These are phyloP conservation scores for Myotis daubentonii DNA, from an alignment of 2,797 vertebrate genomes.

Conservation along the genomic window DNA sequence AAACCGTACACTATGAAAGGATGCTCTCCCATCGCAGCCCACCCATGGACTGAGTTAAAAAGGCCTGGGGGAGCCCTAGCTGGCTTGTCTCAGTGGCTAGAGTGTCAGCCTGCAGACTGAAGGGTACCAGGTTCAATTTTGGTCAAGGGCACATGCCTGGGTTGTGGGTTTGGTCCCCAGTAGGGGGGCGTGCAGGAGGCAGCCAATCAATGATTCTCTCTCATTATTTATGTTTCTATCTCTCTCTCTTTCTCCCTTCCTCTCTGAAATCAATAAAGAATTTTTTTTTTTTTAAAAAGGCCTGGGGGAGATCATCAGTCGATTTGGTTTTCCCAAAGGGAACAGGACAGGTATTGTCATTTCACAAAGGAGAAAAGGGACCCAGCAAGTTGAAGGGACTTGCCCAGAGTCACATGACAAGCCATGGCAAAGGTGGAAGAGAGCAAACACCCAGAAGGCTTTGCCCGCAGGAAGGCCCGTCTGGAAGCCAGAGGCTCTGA, in stretches of 20 bases:
- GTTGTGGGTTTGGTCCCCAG: too few species aligned
- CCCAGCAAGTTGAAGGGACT: conserved; percentile 34
- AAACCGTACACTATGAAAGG: background rate
- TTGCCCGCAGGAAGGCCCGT: background rate
- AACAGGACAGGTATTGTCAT: background rate
- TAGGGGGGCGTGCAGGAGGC: too few species aligned
- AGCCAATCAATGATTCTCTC: too few species aligned
- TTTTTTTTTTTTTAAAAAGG: too few species aligned
- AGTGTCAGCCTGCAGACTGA: too few species aligned
- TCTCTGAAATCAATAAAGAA: too few species aligned
- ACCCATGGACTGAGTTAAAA: background rate
- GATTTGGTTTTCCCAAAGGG: background rate
- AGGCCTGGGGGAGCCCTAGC: background rate
- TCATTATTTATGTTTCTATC: too few species aligned
- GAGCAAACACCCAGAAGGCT: background rate
- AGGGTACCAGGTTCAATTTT: too few species aligned
- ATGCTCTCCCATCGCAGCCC: background rate
- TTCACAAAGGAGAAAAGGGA: conserved; percentile 10
- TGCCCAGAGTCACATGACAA: conserved; percentile 7
- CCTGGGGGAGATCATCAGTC: background rate
- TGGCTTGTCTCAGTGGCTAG: too few species aligned
- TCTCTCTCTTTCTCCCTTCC: too few species aligned
- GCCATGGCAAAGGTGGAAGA: background rate
- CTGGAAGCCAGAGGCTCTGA: background rate
- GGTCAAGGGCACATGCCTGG: too few species aligned